Percentiles rank a stretch among this genome's conserved stretches.
Evolutionary conservation across 2,113 vertebrate genomes (phyloP).

Genomic region (Neotoma lepida): DNA sequence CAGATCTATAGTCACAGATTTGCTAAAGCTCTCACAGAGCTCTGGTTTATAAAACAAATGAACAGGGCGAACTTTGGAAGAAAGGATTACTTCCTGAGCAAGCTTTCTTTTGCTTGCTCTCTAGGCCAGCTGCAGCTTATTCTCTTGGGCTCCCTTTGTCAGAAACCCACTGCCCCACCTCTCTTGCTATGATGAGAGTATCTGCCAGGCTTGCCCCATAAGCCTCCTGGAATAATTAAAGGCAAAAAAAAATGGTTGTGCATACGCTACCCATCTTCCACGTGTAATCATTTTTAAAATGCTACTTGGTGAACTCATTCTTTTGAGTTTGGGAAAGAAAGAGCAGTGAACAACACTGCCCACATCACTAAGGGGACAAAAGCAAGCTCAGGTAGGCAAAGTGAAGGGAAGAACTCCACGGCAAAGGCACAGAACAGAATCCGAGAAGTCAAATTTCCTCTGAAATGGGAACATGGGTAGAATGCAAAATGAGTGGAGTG

Average conservation of each 20-base stretch:
- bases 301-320: neutral
- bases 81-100: neutral
- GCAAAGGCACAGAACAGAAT: neutral
- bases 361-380: neutral
- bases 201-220: neutral
- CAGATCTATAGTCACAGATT: neutral
- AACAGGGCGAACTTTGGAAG: neutral
- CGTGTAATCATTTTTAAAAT: neutral
- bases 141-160: conserved; percentile 60
- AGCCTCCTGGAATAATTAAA: conserved; percentile 36
- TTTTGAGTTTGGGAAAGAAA: neutral
- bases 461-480: neutral
- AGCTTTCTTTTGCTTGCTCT: conserved; percentile 40
- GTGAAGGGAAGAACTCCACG: neutral
- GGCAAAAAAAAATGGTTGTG: neutral
- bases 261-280: conserved; percentile 6
- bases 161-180: conserved; percentile 50
- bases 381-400: neutral
- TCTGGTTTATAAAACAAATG: conserved; percentile 20
- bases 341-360: neutral
- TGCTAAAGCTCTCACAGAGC: neutral
- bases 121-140: conserved; percentile 71
- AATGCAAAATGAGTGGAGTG: neutral
- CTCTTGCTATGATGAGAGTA: neutral
- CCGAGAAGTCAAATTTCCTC: conserved; percentile 1